Percentiles rank a stretch among this genome's conserved stretches.
phyloP scores from a whole-genome alignment of 2,888 invertebrate species.

The Synanthedon andrenaeformis region DNA sequence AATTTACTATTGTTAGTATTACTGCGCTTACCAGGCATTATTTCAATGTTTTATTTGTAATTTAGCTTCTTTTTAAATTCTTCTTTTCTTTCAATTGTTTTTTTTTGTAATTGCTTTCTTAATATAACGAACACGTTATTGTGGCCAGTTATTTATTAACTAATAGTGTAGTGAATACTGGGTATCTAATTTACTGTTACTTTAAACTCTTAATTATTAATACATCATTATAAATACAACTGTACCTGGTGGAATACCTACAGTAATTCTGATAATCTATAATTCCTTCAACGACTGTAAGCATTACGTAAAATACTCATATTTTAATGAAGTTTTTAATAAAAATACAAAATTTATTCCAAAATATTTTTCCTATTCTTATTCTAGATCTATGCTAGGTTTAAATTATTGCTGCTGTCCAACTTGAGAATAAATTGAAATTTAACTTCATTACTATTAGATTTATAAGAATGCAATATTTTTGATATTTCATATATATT shows the following conservation, averaged over 20 bases:
- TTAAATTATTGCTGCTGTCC: conserved; percentile 1
- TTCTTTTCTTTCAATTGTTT: conserved; percentile 35
- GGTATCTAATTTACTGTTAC: conserved; percentile 25
- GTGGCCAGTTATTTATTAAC: conserved; percentile 66
- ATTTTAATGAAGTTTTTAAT: background rate
- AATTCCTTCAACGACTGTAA: no score
- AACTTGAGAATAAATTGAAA: background rate
- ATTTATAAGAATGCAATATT: background rate
- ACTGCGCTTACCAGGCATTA: conserved; percentile 41
- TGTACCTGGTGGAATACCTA: no score
- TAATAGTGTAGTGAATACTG: conserved; percentile 50
- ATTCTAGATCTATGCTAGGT: conserved; percentile 1
- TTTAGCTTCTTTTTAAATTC: conserved; percentile 1
- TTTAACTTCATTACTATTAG: background rate
- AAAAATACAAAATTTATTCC: background rate
- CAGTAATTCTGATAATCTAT: no score
- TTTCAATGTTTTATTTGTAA: conserved; percentile 18
- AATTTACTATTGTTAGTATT: conserved; percentile 45
- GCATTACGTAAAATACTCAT: background rate
- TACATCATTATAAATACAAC: no score
- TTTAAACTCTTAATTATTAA: background rate
- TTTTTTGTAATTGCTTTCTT: conserved; percentile 27
- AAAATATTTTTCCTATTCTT: background rate
- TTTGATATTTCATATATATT: no score
- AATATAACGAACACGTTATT: conserved; percentile 38